phyloP scores from a whole-genome alignment of 2,797 vertebrate species.

The Hapalemur alaotrensis region DNA sequence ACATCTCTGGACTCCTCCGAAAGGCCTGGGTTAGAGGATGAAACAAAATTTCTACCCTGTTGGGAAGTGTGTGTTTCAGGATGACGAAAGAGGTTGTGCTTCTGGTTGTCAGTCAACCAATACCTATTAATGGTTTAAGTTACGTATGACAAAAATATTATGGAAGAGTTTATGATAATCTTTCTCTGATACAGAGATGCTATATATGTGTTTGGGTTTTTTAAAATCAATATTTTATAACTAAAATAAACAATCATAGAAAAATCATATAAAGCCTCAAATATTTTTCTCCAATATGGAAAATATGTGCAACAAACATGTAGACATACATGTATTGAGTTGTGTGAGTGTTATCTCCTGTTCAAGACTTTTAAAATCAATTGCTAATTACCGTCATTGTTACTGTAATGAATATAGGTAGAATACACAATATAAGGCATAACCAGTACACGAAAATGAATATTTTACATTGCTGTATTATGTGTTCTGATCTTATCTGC shows the following conservation, averaged over 20 bases:
- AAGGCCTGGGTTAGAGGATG: background rate
- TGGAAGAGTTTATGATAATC: background rate
- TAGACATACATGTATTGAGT: background rate
- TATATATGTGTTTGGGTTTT: background rate
- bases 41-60: background rate
- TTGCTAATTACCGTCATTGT: background rate
- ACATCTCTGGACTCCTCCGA: background rate
- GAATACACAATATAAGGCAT: constrained; percentile 34
- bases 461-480: background rate
- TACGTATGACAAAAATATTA: background rate
- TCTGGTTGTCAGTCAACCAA: constrained; percentile 22
- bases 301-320: background rate
- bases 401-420: constrained; percentile 54
- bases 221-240: background rate
- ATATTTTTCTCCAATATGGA: background rate
- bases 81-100: background rate
- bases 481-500: constrained; percentile 49
- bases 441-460: constrained; percentile 53
- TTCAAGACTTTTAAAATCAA: background rate
- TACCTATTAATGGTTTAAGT: constrained; percentile 44
- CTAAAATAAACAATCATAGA: background rate
- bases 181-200: background rate
- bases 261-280: background rate
- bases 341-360: background rate
- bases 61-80: background rate